Conservation (phyloP, 92 coral and sea anemone species). For the Diadumene lineata region DNA sequence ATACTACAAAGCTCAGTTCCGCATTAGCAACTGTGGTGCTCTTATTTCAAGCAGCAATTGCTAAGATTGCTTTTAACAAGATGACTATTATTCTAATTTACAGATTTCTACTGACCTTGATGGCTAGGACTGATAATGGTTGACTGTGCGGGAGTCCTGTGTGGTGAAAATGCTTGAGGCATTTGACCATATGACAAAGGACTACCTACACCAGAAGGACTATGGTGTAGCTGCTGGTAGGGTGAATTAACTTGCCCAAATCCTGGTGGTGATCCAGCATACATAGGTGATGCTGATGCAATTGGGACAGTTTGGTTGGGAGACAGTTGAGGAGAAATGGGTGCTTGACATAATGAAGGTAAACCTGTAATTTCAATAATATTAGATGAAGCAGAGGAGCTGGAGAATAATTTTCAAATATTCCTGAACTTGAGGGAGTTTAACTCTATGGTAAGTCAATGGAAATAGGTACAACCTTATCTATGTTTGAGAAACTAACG, state of each 20-base stretch:
- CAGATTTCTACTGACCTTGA: slow-evolving; percentile 14
- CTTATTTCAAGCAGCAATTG: too few relatives aligned
- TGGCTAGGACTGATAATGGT: slow-evolving; percentile 25
- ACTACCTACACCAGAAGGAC: slow-evolving; percentile 61
- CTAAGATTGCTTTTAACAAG: too few relatives aligned
- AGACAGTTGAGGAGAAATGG: slow-evolving; percentile 45
- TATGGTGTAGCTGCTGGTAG: slow-evolving; percentile 72
- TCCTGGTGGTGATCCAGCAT: slow-evolving; percentile 76
- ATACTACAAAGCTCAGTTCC: too few relatives aligned
- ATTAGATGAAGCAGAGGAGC: too few relatives aligned
- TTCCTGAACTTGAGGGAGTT: too few relatives aligned
- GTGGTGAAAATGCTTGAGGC: slow-evolving; percentile 41
- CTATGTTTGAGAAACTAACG: too few relatives aligned
- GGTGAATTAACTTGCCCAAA: slow-evolving; percentile 63
- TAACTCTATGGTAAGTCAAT: too few relatives aligned
- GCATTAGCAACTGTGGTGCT: too few relatives aligned
- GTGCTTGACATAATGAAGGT: slow-evolving; percentile 35
- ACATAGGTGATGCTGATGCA: slow-evolving; percentile 66
- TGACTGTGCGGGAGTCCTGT: slow-evolving; percentile 14
- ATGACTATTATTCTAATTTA: too few relatives aligned
- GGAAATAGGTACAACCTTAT: too few relatives aligned
- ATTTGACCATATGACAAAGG: slow-evolving; percentile 28
- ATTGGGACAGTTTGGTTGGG: slow-evolving; percentile 66
- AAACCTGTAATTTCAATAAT: too few relatives aligned
- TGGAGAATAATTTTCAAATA: too few relatives aligned